Conservation (phyloP, 2,888 invertebrate species). For the Lysandra bellargus region DNA sequence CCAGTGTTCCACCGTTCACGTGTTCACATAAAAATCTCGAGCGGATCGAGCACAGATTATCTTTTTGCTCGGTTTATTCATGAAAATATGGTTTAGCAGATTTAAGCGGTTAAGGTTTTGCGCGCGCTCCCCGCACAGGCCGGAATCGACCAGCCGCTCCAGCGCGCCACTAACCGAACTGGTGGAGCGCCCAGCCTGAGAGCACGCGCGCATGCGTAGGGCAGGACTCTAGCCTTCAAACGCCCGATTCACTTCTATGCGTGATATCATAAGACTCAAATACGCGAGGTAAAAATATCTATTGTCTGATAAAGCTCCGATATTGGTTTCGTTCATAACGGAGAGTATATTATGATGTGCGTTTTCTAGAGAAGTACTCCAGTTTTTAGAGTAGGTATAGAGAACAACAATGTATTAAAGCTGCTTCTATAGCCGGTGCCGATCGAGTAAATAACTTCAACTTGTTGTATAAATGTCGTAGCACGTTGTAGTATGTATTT, state of each 20-base stretch:
- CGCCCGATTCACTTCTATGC: conserved; percentile 38
- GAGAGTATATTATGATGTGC: not conserved
- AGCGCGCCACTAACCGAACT: conserved; percentile 75
- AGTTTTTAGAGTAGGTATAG: not conserved
- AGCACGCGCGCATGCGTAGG: conserved; percentile 66
- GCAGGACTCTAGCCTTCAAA: conserved; percentile 17
- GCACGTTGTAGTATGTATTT: not conserved
- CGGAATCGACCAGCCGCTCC: conserved; percentile 76
- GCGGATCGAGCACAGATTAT: not conserved
- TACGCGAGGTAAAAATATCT: conserved; percentile 19
- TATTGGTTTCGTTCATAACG: conserved; percentile 28
- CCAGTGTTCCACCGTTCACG: not conserved
- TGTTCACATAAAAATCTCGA: not conserved
- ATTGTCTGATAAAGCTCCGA: conserved; percentile 26
- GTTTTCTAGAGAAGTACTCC: not conserved
- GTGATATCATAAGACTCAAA: conserved; percentile 30
- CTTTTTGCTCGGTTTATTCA: conserved; percentile 32
- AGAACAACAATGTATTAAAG: not conserved
- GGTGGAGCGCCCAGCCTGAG: conserved; percentile 60
- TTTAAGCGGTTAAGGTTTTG: conserved; percentile 50
- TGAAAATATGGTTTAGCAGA: conserved; percentile 54
- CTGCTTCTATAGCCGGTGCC: not conserved
- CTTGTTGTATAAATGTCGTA: not conserved
- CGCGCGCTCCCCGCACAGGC: conserved; percentile 66
- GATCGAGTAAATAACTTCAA: not conserved